Percentiles rank a stretch among this genome's conserved stretches.
phyloP scores from a whole-genome alignment of 1,140 invertebrate species.

The Anoplolepis gracilipes region DNA sequence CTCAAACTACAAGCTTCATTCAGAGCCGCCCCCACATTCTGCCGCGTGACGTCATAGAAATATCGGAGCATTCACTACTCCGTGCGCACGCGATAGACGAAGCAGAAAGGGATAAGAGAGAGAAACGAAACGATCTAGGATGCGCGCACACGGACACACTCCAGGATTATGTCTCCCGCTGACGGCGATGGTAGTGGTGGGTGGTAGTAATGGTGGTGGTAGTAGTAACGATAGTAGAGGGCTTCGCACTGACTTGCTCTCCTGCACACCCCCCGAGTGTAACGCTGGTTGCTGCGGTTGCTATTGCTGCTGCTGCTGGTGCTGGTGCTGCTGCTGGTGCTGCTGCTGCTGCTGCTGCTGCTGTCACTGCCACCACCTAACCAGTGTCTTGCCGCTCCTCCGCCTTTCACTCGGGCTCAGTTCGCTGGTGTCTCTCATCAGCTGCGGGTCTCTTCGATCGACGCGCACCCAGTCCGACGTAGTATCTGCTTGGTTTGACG shows the following conservation, averaged over 20 bases:
- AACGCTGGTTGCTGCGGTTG: constrained; percentile 4
- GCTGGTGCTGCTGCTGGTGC: not conserved
- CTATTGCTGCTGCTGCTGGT: constrained; percentile 10
- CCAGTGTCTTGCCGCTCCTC: constrained; percentile 51
- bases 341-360: constrained; percentile 30
- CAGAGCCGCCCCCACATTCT: constrained; percentile 70
- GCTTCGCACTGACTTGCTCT: constrained; percentile 28
- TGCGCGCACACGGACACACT: constrained; percentile 4
- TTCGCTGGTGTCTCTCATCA: constrained; percentile 79
- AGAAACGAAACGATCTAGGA: constrained; percentile 18
- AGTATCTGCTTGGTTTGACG: not conserved
- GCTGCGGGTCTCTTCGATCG: constrained; percentile 68
- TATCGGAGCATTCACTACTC: constrained; percentile 54
- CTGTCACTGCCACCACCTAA: constrained; percentile 2
- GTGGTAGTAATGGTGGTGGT: not conserved
- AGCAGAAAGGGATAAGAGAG: not conserved
- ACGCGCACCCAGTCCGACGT: constrained; percentile 6
- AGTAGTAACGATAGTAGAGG: constrained; percentile 24
- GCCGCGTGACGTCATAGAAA: constrained; percentile 73
- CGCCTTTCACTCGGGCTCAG: constrained; percentile 81
- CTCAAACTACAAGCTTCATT: constrained; percentile 67
- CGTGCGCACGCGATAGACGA: constrained; percentile 16
- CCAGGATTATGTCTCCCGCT: constrained; percentile 2
- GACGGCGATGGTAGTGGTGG: not conserved
- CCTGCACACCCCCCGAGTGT: not conserved